Conservation (phyloP, 2,797 vertebrate species). For the Limnodromus scolopaceus region DNA sequence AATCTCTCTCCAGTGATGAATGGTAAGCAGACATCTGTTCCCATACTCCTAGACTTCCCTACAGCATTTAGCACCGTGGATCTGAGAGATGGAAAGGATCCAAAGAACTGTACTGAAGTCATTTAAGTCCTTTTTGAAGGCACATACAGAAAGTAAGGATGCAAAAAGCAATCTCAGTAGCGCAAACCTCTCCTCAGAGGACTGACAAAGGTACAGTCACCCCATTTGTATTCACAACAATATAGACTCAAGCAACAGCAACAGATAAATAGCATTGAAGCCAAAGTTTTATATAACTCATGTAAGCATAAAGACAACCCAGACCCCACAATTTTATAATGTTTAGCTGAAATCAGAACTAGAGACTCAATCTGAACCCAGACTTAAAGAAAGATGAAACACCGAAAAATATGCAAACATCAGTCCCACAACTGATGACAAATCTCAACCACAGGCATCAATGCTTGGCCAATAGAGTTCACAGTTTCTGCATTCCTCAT, state of each 20-base stretch:
- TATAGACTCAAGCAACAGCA: background rate
- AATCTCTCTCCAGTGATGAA: background rate
- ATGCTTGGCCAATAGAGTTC: background rate
- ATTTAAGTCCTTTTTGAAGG: constrained; percentile 11
- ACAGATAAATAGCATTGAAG: background rate
- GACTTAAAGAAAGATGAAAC: background rate
- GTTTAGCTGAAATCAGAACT: background rate
- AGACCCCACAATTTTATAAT: background rate
- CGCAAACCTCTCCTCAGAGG: background rate
- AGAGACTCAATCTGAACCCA: background rate
- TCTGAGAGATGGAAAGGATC: constrained; percentile 12
- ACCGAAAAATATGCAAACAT: background rate
- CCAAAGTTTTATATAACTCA: background rate
- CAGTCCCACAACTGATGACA: background rate
- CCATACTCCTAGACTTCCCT: background rate
- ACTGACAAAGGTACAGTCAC: background rate
- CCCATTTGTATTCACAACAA: constrained; percentile 1
- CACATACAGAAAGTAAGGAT: background rate
- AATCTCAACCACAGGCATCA: background rate
- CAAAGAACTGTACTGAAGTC: background rate
- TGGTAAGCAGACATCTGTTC: constrained; percentile 21
- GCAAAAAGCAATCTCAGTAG: constrained; percentile 17
- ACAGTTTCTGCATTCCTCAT: background rate
- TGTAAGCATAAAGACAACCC: background rate
- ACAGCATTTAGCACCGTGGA: background rate